Base-by-base conservation (phyloP, 2,888 invertebrate genomes). In the Aphidoletes aphidimyza region DNA sequence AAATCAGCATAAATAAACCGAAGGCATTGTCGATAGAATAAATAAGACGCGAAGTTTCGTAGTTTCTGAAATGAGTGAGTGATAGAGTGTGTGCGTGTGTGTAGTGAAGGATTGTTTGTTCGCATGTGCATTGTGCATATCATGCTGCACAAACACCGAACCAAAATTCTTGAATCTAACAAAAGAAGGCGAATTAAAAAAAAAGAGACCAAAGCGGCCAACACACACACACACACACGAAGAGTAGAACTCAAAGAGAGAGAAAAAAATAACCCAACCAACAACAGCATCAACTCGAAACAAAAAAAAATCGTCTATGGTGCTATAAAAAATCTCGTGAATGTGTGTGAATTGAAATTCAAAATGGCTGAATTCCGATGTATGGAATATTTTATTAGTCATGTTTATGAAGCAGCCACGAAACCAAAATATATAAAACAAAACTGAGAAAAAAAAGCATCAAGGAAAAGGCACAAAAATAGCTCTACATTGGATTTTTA, bases 281-380 rank as follows among this genome's bases (percentile, higher is more conserved):
- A 17, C 47, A 14, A 47, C 47, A 19, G 17, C 47, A 14, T 17
- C 17, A 8, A 2, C n/a, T 5, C 26, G 11, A 26, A 26, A 69
- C 17, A 14, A 69, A 3, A 69, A 69, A 69, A 69, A 30, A 30
- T 30, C 34, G 69, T 69, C 69, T 69, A 69, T 69, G 69, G 9
- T 69, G 69, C 69, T 34, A 69, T 69, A 34, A 69, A 54, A 69
- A 30, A 69, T 26, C 69, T 0, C 30, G 8, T 69, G 17, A 69
- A 69, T 69, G 69, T 69, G 69, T 69, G 30, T 30, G 69, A 69
- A 69, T 69, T 69, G 69, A 69, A 69, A 30, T 69, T 69, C 69
- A 69, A 69, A 69, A 69, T 69, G 69, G 69, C 69, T 34, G 69
- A 69, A 69, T 69, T 69, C 69, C 69, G 69, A 69, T 69, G 69